Percentiles rank a stretch among this genome's conserved stretches.
Evolutionary conservation across 2,113 vertebrate genomes (phyloP).

Genomic region (Rhea pennata): DNA sequence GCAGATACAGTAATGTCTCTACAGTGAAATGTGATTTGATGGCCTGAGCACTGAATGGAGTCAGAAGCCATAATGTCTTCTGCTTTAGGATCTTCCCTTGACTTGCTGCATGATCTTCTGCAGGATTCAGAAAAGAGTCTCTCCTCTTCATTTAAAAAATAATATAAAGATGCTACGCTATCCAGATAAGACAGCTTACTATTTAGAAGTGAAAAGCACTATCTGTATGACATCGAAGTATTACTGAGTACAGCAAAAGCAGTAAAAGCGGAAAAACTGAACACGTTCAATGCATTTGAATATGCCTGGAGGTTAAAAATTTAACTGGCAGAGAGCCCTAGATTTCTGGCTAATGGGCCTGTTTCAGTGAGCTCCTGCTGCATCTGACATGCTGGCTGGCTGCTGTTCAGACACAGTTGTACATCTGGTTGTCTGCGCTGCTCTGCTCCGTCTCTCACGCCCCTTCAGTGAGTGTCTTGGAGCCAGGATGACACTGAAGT

Average conservation of each 20-base stretch:
- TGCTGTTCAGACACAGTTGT: background rate
- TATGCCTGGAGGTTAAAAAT: slow-evolving; percentile 1
- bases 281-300: background rate
- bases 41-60: background rate
- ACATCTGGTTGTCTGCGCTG: background rate
- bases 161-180: background rate
- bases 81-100: background rate
- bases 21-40: background rate
- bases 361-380: background rate
- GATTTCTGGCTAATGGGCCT: background rate
- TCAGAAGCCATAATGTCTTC: background rate
- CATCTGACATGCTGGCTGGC: background rate
- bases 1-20: background rate
- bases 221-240: background rate
- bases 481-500: rapidly evolving
- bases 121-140: background rate
- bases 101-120: background rate
- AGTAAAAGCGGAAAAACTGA: slow-evolving; percentile 13
- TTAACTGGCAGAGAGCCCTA: slow-evolving; percentile 1
- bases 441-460: rapidly evolving
- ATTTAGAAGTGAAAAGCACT: background rate
- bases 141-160: background rate
- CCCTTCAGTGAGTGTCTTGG: background rate
- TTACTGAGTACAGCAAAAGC: background rate
- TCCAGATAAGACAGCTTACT: background rate